Evolutionary conservation across 2,113 vertebrate species (phyloP), one percentile per base, ranked within the genome.

Genomic region (Albula goreensis): DNA sequence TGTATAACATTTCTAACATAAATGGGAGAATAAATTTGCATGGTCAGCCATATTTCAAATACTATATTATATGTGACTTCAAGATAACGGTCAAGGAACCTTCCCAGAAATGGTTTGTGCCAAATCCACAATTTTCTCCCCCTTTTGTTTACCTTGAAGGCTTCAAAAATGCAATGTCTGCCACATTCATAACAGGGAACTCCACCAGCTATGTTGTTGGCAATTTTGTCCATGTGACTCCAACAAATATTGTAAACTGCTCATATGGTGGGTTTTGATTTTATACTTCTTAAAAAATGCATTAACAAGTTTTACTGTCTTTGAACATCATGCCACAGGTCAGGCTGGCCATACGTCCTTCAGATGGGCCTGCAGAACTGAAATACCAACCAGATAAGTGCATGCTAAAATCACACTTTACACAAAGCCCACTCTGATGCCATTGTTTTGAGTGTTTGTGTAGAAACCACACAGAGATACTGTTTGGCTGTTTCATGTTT

Each of bases 331-430:
- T 31, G 2, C 22, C 31, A n/a, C 70, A 74, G 70, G 70, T 31
- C 70, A 74, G 22, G 70, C 8, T 74, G 22, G 31, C 8, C 25
- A 25, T 22, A 74, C 31, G 70, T 25, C 70, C 70, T 74, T 74
- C n/a, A 31, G 19, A 74, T 22, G n/a, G 70, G 25, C n/a, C 70
- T 74, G 70, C 22, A 70, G 19, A 22, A 25, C 25, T n/a, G n/a
- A 74, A 74, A 74, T 74, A 74, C 70, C n/a, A 74, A n/a, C n/a
- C 22, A 74, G 70, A 74, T 74, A 74, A 74, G 70, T 74, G 22
- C 22, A n/a, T 74, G 70, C 70, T 25, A 74, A 31, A 74, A 74
- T 74, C 70, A 74, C 70, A 74, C 70, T n/a, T 74, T 74, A 22
- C 70, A 74, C 70, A 74, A 74, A 74, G 70, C 17, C 70, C 22